Conservation (phyloP, 2,888 invertebrate species). For the Polydrusus tereticollis region DNA sequence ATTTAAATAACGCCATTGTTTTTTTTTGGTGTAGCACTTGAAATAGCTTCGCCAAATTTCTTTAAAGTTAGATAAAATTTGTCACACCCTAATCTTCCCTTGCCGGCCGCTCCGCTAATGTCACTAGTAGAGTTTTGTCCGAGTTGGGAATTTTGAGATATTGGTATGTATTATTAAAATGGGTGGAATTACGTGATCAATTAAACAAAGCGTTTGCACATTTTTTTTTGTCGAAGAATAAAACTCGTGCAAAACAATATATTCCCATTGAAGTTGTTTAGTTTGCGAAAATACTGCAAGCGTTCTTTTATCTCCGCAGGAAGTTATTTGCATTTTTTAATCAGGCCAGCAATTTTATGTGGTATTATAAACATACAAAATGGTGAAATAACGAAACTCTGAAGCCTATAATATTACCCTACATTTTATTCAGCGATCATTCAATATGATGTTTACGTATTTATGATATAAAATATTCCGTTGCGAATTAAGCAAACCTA, state of each 20-base stretch:
- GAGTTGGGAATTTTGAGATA: too few species aligned
- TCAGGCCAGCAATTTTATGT: constrained; percentile 1
- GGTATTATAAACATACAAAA: neutral
- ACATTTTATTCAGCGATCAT: neutral
- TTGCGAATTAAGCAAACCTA: constrained; percentile 2
- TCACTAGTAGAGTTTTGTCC: too few species aligned
- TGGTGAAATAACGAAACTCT: neutral
- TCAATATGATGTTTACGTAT: neutral
- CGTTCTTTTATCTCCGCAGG: constrained; percentile 2
- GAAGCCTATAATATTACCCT: neutral
- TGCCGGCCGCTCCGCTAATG: too few species aligned
- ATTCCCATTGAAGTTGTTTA: neutral
- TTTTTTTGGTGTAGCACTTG: too few species aligned
- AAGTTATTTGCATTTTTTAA: neutral
- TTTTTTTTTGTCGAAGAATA: too few species aligned
- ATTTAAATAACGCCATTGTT: too few species aligned
- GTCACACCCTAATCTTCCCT: too few species aligned
- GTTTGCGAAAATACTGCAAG: neutral
- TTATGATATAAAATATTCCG: neutral
- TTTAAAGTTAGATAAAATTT: too few species aligned
- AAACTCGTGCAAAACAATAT: neutral
- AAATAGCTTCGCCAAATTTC: too few species aligned
- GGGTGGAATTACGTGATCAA: too few species aligned
- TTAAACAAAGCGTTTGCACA: too few species aligned
- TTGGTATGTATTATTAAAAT: too few species aligned